phyloP scores from a whole-genome alignment of 2,113 vertebrate species.

The Megaptera novaeangliae region DNA sequence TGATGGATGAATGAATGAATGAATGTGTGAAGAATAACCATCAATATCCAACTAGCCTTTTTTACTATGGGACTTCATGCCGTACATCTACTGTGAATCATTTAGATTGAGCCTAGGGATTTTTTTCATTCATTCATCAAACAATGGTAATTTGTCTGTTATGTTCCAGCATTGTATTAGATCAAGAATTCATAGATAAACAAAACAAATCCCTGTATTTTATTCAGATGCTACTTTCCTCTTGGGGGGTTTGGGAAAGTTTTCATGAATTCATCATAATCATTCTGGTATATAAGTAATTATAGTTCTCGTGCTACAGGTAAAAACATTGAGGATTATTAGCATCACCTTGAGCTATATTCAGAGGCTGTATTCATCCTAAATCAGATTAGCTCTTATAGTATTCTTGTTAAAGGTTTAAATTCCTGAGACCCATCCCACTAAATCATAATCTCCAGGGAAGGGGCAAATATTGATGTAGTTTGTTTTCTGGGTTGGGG shows the following conservation, averaged over 20 bases:
- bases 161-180: neutral
- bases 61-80: neutral
- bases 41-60: neutral
- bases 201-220: neutral
- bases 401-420: neutral
- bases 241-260: neutral
- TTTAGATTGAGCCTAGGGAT: neutral
- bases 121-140: neutral
- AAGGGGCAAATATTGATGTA: neutral
- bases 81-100: neutral
- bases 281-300: neutral
- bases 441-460: neutral
- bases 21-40: neutral
- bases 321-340: neutral
- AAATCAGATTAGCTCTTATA: neutral
- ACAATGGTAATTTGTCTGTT: neutral
- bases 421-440: neutral
- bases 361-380: neutral
- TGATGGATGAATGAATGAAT: neutral
- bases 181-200: neutral
- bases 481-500: too few relatives aligned
- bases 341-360: neutral
- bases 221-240: neutral
- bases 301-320: neutral
- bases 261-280: neutral